A percentile compares a stretch with the other conserved stretches of the same genome.
Evolutionary conservation across 1,140 invertebrate species (phyloP).

Genomic region (Papilio dardanus): DNA sequence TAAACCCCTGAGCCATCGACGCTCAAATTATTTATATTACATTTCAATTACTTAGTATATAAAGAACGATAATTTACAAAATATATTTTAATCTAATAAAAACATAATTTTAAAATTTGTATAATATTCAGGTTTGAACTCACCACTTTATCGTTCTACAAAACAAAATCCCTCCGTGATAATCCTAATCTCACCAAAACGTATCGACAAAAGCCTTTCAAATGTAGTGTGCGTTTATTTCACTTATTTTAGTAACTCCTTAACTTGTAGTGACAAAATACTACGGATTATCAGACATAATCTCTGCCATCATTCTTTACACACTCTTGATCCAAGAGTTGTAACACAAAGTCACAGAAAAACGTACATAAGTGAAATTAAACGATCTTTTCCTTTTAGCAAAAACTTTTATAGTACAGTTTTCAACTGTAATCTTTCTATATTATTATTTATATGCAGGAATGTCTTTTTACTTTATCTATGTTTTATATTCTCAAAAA

Average conservation of each 20-base stretch:
- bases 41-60: too few relatives aligned
- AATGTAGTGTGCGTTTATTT: background rate
- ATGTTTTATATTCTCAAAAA: background rate
- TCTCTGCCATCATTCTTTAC: background rate
- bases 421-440: background rate
- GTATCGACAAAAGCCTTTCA: background rate
- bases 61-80: too few relatives aligned
- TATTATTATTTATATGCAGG: constrained; percentile 37
- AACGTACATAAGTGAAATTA: constrained; percentile 12
- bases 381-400: constrained; percentile 3
- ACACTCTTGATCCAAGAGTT: background rate
- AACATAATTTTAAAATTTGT: too few relatives aligned
- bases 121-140: background rate
- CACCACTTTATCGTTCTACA: background rate
- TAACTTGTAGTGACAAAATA: background rate
- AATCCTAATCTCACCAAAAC: background rate
- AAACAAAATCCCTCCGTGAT: background rate
- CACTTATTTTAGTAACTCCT: background rate
- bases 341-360: background rate
- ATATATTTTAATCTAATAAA: too few relatives aligned
- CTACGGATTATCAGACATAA: background rate
- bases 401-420: background rate
- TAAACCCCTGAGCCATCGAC: too few relatives aligned
- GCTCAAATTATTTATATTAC: too few relatives aligned
- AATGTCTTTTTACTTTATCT: background rate